Conservation (phyloP, 2,797 vertebrate species). For the Sparidentex hasta region DNA sequence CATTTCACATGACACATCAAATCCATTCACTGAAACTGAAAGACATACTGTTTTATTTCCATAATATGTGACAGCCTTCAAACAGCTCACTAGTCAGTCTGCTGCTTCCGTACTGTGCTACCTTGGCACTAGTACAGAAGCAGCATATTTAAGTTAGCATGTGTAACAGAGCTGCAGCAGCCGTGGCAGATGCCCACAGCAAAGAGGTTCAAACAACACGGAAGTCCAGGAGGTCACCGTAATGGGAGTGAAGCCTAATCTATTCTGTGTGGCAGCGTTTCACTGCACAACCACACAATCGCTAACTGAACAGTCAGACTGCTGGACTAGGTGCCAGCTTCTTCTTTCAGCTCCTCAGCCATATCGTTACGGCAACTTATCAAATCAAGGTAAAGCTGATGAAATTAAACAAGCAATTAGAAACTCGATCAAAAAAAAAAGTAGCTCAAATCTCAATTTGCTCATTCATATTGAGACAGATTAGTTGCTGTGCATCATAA, state of each 20-base stretch:
- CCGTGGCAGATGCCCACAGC: conserved; percentile 23
- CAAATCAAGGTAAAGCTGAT: conserved; percentile 62
- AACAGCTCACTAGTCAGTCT: neutral
- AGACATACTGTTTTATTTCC: neutral
- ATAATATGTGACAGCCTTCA: conserved; percentile 10
- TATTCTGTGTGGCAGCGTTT: conserved; percentile 17
- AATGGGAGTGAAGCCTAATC: neutral
- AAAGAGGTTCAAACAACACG: conserved; percentile 5
- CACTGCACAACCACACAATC: conserved; percentile 19
- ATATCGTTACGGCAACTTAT: conserved; percentile 49
- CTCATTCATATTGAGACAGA: conserved; percentile 53
- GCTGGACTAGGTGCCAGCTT: conserved; percentile 25
- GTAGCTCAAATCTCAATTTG: conserved; percentile 54
- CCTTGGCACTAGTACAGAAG: conserved; percentile 49
- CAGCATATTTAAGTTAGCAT: neutral
- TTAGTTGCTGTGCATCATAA: conserved; percentile 40
- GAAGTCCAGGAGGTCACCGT: conserved; percentile 28
- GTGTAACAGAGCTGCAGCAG: conserved; percentile 29
- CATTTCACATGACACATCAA: too few relatives aligned
- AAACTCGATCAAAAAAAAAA: conserved; percentile 60
- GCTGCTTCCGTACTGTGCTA: neutral
- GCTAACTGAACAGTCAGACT: neutral
- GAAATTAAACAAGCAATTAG: conserved; percentile 72
- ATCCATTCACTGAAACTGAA: neutral
- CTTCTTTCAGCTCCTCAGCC: conserved; percentile 35